phyloP scores from a whole-genome alignment of 64 coral and sea anemone genomes.

The Catalaphyllia jardinei region DNA sequence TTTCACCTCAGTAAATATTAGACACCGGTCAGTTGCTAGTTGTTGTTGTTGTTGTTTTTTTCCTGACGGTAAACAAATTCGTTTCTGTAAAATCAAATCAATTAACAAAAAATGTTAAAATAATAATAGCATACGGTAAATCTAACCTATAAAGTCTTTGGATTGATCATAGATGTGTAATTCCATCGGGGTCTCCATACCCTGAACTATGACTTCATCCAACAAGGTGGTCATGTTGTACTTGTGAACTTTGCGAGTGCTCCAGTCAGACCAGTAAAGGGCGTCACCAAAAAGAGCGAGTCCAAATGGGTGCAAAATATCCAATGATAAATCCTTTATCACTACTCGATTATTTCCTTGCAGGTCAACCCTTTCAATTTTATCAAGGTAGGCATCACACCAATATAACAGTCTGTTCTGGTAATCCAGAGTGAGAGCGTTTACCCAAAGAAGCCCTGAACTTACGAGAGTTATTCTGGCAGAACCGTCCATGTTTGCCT shows the following conservation, averaged over 20 bases:
- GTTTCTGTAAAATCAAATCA: too few species aligned
- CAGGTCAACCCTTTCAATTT: constrained; percentile 68
- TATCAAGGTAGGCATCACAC: constrained; percentile 61
- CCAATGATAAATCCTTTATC: constrained; percentile 40
- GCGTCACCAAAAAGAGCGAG: constrained; percentile 23
- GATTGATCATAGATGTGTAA: constrained; percentile 32
- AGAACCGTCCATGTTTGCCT: constrained; percentile 79
- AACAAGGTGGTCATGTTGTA: constrained; percentile 42
- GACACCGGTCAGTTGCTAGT: too few species aligned
- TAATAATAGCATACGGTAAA: too few species aligned
- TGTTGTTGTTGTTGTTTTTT: too few species aligned
- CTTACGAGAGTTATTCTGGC: constrained; percentile 54
- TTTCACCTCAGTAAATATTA: too few species aligned
- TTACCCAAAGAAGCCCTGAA: constrained; percentile 47
- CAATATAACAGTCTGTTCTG: constrained; percentile 61
- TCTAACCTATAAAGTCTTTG: neutral
- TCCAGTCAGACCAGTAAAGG: constrained; percentile 60
- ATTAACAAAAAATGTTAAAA: too few species aligned
- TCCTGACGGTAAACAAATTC: too few species aligned
- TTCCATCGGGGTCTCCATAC: constrained; percentile 30
- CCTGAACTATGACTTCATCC: constrained; percentile 20
- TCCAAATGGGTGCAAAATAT: constrained; percentile 29
- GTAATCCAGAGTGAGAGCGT: constrained; percentile 69
- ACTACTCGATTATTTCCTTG: constrained; percentile 39
- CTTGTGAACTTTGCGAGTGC: constrained; percentile 9